These are phyloP conservation scores for Gymnopithys bicolor DNA, from an alignment of 2,797 vertebrate genomes.

Conservation along the genomic window DNA sequence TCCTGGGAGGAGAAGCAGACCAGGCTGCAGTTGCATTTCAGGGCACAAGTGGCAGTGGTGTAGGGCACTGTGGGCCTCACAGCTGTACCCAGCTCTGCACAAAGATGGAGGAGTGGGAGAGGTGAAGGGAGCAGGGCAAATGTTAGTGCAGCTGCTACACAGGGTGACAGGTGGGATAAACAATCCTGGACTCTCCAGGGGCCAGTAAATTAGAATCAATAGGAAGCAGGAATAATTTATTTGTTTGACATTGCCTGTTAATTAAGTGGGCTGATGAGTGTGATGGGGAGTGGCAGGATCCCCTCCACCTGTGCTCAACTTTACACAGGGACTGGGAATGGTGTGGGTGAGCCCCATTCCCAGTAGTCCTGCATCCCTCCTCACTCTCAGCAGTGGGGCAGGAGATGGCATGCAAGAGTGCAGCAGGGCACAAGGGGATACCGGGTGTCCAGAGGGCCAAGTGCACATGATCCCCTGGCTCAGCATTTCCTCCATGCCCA, in stretches of 20 bases:
- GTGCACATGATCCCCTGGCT: accelerated
- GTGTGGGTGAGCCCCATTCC: accelerated
- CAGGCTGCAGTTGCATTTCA: accelerated
- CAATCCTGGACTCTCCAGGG: slow-evolving; percentile 34
- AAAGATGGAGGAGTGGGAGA: background rate
- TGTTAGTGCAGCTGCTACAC: slow-evolving; percentile 53
- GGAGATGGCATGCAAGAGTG: accelerated
- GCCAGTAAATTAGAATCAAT: slow-evolving; percentile 71
- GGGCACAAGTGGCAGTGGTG: accelerated
- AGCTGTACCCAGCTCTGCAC: background rate
- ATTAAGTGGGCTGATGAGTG: slow-evolving; percentile 64
- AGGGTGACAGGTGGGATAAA: slow-evolving; percentile 65
- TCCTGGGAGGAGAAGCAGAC: background rate
- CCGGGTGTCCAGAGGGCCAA: background rate
- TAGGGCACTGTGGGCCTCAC: accelerated
- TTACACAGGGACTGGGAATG: background rate
- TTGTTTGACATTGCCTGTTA: slow-evolving; percentile 69
- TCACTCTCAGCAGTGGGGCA: accelerated
- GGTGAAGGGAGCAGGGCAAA: slow-evolving; percentile 34
- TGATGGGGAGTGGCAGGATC: background rate
- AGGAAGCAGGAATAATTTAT: slow-evolving; percentile 71
- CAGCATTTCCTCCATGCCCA: background rate
- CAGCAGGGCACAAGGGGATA: accelerated
- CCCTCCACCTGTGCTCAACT: background rate
- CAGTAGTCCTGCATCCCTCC: accelerated